phyloP scores from a whole-genome alignment of 1,140 invertebrate genomes.

The Halictus rubicundus region DNA sequence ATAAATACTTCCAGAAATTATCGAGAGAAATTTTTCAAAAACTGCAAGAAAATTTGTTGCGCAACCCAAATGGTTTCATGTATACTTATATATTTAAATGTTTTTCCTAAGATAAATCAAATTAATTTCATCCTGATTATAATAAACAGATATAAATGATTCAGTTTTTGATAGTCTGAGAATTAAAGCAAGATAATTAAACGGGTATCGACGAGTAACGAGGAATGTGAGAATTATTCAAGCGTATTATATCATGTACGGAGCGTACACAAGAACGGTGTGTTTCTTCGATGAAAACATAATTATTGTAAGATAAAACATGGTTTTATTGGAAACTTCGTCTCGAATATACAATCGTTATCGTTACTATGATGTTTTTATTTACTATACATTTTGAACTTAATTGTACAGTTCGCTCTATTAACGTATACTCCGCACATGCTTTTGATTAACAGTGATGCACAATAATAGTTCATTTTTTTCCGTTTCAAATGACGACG shows the following conservation, averaged over 20 bases:
- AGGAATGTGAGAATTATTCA: constrained; percentile 18
- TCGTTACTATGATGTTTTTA: neutral
- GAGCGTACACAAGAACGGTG: neutral
- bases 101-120: too few species aligned
- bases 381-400: neutral
- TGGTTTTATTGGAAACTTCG: neutral
- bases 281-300: neutral
- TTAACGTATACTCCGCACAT: constrained; percentile 14
- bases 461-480: neutral
- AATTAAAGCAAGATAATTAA: constrained; percentile 11
- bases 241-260: constrained; percentile 14
- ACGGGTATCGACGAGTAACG: neutral
- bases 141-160: neutral
- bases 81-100: too few species aligned
- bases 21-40: too few species aligned
- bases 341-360: neutral
- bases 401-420: neutral
- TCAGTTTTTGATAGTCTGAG: neutral
- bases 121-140: too few species aligned
- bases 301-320: neutral
- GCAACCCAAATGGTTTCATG: too few species aligned
- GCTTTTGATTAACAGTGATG: constrained; percentile 8
- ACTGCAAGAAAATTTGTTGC: too few species aligned
- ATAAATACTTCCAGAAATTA: too few species aligned
- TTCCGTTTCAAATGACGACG: neutral